Evolutionary conservation across 2,113 vertebrate genomes (phyloP).

Genomic region (Isurus oxyrinchus): DNA sequence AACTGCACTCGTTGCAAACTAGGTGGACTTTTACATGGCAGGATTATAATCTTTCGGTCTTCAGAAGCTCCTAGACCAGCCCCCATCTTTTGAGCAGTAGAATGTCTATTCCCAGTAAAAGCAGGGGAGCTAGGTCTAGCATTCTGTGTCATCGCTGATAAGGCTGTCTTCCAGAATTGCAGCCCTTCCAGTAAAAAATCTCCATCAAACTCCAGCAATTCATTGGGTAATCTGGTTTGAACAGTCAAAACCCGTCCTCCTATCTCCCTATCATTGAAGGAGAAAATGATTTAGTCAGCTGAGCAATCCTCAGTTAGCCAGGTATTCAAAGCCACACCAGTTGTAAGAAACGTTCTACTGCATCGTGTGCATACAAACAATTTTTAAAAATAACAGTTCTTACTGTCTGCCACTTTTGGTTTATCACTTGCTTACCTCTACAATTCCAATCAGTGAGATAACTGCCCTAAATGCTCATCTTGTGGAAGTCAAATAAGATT

Average conservation of each 20-base stretch:
- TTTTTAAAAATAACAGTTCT: not conserved
- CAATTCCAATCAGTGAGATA: not conserved
- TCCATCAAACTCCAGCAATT: constrained; percentile 82
- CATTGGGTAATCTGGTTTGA: constrained; percentile 75
- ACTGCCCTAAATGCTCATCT: not conserved
- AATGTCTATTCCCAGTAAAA: constrained; percentile 46
- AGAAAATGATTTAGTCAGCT: not conserved
- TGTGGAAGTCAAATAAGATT: not conserved
- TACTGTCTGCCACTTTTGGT: not conserved
- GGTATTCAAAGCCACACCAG: not conserved
- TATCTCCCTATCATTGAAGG: constrained; percentile 66
- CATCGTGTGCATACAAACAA: not conserved
- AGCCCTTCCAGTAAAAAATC: constrained; percentile 86
- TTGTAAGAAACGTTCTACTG: not conserved
- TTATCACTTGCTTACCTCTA: not conserved
- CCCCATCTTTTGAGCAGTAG: constrained; percentile 50
- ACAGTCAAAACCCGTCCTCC: constrained; percentile 78
- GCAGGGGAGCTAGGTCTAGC: constrained; percentile 61
- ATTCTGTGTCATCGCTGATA: constrained; percentile 82
- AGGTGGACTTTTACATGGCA: constrained; percentile 90
- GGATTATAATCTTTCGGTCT: constrained; percentile 82
- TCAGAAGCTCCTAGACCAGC: constrained; percentile 55
- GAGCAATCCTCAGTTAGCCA: not conserved
- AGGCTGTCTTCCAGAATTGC: constrained; percentile 90
- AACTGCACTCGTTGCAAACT: constrained; percentile 76